Evolutionary conservation across 2,797 vertebrate genomes (phyloP), one percentile per base, ranked within the genome.

Genomic region (Pygocentrus nattereri): DNA sequence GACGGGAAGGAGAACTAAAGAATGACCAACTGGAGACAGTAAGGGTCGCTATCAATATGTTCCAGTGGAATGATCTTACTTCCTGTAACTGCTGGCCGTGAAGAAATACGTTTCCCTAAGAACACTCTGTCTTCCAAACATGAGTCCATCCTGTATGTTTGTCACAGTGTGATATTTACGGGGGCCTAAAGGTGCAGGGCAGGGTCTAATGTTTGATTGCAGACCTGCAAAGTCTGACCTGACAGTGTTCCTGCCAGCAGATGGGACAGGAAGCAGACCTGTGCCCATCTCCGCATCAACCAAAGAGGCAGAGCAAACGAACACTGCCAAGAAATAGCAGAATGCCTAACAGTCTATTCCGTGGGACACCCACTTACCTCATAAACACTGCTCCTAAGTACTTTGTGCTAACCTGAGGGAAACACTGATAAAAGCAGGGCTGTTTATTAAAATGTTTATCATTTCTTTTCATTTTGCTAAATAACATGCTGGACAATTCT

Each of bases 281-380:
- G 73, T 75, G 78, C 54, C 78, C 64, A 78, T 82, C 77, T 84
- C 44, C 67, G 62, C 56, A 5, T 70, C 81, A 81, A 76, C 70
- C 58, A 61, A 68, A 69, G 44, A 11, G 58, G 61, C 62, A 74
- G 27, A 81, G 30, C 15, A 80, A 59, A 59, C 71, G 80, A 61
- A 68, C 50, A 68, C 41, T 5, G n/a, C 8, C 5, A 47, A 67
- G 1, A 3, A 23, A 47, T 0, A 52, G 70, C 70, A n/a, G 56
- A 10, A 73, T 30, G 21, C 1, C 41, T 34, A 59, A 68, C 27
- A 23, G 15, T 25, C 16, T 31, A 5, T 52, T 75, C n/a, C 47
- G 8, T 7, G 52, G 69, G 72, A 54, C 5, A 5, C 38, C 6
- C 15, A 25, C 27, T 23, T 30, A 3, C 2, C 27, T 54, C 16